Conservation (phyloP, 2,888 invertebrate genomes). For the Troides helena region DNA sequence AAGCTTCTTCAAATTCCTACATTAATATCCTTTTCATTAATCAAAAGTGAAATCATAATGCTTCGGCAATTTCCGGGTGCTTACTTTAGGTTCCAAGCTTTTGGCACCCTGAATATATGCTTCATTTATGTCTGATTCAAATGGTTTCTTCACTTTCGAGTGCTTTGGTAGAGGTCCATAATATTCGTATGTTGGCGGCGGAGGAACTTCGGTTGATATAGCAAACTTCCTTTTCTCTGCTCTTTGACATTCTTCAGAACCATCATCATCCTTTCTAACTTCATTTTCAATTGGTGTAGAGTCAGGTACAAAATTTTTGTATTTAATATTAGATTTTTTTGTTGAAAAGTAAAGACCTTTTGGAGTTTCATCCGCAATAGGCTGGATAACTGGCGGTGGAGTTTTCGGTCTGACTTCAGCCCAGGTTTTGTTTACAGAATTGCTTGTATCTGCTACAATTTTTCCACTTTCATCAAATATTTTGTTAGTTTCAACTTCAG, state of each 20-base stretch:
- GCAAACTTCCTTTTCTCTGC: constrained; percentile 41
- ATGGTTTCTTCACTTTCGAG: constrained; percentile 56
- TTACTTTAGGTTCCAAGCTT: constrained; percentile 62
- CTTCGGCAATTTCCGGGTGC: constrained; percentile 54
- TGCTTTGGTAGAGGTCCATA: constrained; percentile 75
- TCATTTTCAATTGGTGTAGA: constrained; percentile 61
- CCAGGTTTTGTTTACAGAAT: constrained; percentile 52
- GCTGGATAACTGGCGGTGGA: constrained; percentile 51
- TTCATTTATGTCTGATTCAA: constrained; percentile 65
- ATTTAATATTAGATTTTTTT: constrained; percentile 53
- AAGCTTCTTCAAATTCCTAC: background rate
- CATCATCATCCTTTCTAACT: constrained; percentile 48
- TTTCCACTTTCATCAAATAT: constrained; percentile 60
- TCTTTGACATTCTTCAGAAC: constrained; percentile 31
- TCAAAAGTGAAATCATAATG: constrained; percentile 72
- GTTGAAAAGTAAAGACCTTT: constrained; percentile 67
- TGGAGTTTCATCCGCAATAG: constrained; percentile 37
- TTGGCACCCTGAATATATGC: constrained; percentile 69
- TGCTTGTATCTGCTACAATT: constrained; percentile 36
- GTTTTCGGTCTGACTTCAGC: constrained; percentile 60
- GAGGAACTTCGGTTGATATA: constrained; percentile 77
- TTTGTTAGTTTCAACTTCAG: constrained; percentile 42
- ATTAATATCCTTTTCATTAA: constrained; percentile 33
- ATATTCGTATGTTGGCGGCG: constrained; percentile 84
- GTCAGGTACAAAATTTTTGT: constrained; percentile 65